Evolutionary conservation across 1,140 invertebrate genomes (phyloP).

Genomic region (Papilio aristodemus): DNA sequence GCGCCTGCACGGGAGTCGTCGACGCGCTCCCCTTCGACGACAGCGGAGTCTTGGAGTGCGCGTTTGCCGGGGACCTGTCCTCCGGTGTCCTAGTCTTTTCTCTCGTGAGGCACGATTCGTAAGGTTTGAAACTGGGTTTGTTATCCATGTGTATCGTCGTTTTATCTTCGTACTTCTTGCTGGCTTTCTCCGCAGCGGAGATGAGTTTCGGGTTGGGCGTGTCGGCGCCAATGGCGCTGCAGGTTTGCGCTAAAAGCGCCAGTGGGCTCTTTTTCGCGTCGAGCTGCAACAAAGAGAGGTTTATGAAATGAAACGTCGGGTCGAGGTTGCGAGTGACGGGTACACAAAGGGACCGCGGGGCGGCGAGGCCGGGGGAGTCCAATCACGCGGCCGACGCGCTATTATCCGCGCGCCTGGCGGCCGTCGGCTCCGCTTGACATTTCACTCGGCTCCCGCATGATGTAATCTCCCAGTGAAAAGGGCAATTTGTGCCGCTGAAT

Average conservation of each 20-base stretch:
- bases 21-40: slow-evolving; percentile 76
- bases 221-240: slow-evolving; percentile 96
- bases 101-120: slow-evolving; percentile 84
- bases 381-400: slow-evolving; percentile 80
- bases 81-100: slow-evolving; percentile 83
- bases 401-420: slow-evolving; percentile 80
- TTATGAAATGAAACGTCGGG: slow-evolving; percentile 78
- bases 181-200: slow-evolving; percentile 85
- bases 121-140: slow-evolving; percentile 86
- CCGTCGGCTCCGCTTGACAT: slow-evolving; percentile 79
- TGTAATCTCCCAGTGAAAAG: slow-evolving; percentile 81
- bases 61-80: slow-evolving; percentile 76
- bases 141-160: slow-evolving; percentile 75
- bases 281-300: slow-evolving; percentile 88
- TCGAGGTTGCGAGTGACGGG: slow-evolving; percentile 73
- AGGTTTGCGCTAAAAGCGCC: slow-evolving; percentile 95
- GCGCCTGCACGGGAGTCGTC: slow-evolving; percentile 74
- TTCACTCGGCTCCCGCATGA: slow-evolving; percentile 80
- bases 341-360: slow-evolving; percentile 69
- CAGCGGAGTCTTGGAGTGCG: slow-evolving; percentile 81
- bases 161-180: slow-evolving; percentile 81
- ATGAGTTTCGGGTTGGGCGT: slow-evolving; percentile 86
- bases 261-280: slow-evolving; percentile 97
- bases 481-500: slow-evolving; percentile 79
- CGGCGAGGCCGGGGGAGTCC: slow-evolving; percentile 58